Evolutionary conservation across 2,113 vertebrate species (phyloP).

Genomic region (Bostrychus sinensis): DNA sequence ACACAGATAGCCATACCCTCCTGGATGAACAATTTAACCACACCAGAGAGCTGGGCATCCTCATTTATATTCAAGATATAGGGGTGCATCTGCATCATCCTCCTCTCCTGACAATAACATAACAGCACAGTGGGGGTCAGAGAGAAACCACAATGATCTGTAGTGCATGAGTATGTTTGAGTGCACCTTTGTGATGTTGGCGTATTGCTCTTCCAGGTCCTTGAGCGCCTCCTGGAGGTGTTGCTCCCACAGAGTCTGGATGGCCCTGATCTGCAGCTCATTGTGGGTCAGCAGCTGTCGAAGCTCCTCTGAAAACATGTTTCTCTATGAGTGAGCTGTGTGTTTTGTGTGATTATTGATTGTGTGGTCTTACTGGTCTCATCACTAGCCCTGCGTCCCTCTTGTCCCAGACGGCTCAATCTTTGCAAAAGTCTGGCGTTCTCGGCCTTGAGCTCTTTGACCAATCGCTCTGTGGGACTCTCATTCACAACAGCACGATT

Average conservation of each 20-base stretch:
- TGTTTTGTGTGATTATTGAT: neutral
- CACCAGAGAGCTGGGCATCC: conserved; percentile 87
- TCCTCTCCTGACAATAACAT: conserved; percentile 77
- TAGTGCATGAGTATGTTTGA: conserved; percentile 5
- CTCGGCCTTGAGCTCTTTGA: conserved; percentile 84
- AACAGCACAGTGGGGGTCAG: neutral
- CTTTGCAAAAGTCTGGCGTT: conserved; percentile 75
- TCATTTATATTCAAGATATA: conserved; percentile 88
- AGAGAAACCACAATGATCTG: neutral
- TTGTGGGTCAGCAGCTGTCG: conserved; percentile 78
- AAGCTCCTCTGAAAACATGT: conserved; percentile 75
- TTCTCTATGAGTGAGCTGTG: neutral
- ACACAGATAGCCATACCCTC: conserved; percentile 71
- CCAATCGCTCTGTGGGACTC: conserved; percentile 82
- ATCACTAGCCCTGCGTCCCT: conserved; percentile 76
- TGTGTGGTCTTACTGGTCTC: conserved; percentile 75
- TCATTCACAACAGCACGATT: conserved; percentile 88
- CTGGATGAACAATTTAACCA: conserved; percentile 87
- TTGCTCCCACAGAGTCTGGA: conserved; percentile 83
- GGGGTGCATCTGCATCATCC: conserved; percentile 85
- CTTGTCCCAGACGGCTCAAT: conserved; percentile 75
- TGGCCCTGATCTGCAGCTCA: conserved; percentile 75
- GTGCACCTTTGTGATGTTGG: conserved; percentile 79
- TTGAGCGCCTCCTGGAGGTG: conserved; percentile 82
- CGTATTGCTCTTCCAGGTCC: conserved; percentile 85